Conservation (phyloP, 2,888 invertebrate genomes). For the Nymphalis polychloros region DNA sequence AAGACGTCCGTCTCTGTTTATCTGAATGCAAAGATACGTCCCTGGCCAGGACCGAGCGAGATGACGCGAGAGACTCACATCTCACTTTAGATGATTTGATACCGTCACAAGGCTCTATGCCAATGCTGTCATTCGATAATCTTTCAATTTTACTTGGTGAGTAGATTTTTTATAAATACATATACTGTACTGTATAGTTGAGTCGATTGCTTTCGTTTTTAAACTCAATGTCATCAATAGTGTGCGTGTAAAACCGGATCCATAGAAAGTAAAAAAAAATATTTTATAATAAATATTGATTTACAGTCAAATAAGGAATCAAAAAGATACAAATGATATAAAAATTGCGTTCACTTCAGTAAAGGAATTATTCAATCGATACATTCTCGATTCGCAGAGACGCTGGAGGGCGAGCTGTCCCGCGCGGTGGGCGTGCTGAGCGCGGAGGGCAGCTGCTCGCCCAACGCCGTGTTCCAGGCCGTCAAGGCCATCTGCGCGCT, state of each 20-base stretch:
- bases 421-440: conserved; percentile 86
- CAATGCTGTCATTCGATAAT: conserved; percentile 90
- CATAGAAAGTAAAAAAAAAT: no score
- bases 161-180: conserved; percentile 40
- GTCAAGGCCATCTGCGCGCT: conserved; percentile 96
- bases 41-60: conserved; percentile 89
- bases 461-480: conserved; percentile 89
- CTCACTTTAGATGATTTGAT: conserved; percentile 89
- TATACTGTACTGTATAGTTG: not conserved
- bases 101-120: conserved; percentile 86
- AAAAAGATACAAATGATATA: no score
- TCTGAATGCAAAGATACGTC: conserved; percentile 85
- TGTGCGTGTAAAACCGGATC: no score
- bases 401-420: conserved; percentile 90
- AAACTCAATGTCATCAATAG: no score
- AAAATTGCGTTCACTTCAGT: no score
- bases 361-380: no score
- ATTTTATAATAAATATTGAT: no score
- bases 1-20: conserved; percentile 88
- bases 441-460: conserved; percentile 76
- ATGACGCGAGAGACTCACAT: conserved; percentile 89
- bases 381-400: conserved; percentile 77
- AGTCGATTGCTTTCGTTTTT: no score
- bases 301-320: no score
- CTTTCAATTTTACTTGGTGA: conserved; percentile 92